Percentiles rank a stretch among this genome's conserved stretches.
These are phyloP conservation scores for Eurois occulta DNA, from an alignment of 2,888 invertebrate species.

Conservation along the genomic window DNA sequence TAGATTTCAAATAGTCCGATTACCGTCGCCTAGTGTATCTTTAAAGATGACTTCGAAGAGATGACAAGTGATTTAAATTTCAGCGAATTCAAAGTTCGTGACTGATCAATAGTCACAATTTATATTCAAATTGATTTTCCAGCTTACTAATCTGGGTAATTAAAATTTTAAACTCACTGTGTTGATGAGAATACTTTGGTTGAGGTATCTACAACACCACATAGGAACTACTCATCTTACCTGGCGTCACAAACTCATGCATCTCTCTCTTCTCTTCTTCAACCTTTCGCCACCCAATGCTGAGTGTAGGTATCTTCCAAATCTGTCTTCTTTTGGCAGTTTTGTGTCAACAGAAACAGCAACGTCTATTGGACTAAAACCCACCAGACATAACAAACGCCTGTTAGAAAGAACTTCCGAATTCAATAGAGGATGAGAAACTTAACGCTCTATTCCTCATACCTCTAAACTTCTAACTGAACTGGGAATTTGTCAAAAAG, in stretches of 20 bases:
- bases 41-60: constrained; percentile 51
- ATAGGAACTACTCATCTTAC: not conserved
- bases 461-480: not conserved
- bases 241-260: not conserved
- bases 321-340: not conserved
- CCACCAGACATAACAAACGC: not conserved
- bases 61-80: constrained; percentile 41
- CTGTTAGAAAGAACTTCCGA: not conserved
- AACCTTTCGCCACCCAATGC: not conserved
- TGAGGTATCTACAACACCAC: not conserved
- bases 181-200: constrained; percentile 13
- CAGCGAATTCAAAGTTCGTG: constrained; percentile 45
- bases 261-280: not conserved
- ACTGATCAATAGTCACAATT: constrained; percentile 44
- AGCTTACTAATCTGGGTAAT: constrained; percentile 43
- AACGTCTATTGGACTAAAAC: not conserved
- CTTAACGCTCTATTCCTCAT: not conserved
- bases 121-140: constrained; percentile 47
- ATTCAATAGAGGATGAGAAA: not conserved
- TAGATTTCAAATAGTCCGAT: constrained; percentile 38
- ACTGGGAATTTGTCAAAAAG: constrained; percentile 46
- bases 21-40: constrained; percentile 26
- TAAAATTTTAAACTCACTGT: constrained; percentile 20
- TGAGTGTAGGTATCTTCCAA: not conserved
- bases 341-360: not conserved